Percentiles rank a stretch among this genome's conserved stretches.
These are phyloP conservation scores for Trissolcus japonicus DNA, from an alignment of 2,888 invertebrate genomes.

Conservation along the genomic window DNA sequence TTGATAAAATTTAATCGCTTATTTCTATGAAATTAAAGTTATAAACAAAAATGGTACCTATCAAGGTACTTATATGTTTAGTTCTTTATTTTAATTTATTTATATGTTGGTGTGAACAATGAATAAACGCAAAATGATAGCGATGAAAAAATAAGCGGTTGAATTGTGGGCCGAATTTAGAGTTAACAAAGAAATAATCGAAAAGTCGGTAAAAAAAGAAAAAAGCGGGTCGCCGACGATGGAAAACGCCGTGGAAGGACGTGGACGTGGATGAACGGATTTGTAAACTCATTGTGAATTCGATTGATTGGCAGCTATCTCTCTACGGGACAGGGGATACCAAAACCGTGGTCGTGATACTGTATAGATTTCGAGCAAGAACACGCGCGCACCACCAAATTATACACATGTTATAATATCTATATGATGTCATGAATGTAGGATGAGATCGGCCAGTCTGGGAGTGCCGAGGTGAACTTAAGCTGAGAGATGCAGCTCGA, in stretches of 20 bases:
- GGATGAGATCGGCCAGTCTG: slow-evolving; percentile 61
- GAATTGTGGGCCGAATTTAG: no score
- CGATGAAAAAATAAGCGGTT: no score
- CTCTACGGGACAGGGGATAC: slow-evolving; percentile 45
- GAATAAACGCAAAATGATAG: no score
- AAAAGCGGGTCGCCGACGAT: slow-evolving; percentile 24
- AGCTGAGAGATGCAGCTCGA: slow-evolving; percentile 54
- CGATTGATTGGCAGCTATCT: slow-evolving; percentile 43
- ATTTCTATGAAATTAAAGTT: background rate
- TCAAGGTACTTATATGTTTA: no score
- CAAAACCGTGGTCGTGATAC: slow-evolving; percentile 53
- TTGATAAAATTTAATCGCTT: slow-evolving; percentile 26
- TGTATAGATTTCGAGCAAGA: slow-evolving; percentile 24
- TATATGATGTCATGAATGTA: slow-evolving; percentile 62
- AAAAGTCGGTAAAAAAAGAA: background rate
- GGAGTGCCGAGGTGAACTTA: slow-evolving; percentile 60
- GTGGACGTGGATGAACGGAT: slow-evolving; percentile 50
- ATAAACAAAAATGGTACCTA: no score
- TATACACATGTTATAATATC: slow-evolving; percentile 65
- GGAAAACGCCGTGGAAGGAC: slow-evolving; percentile 47
- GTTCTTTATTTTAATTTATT: no score
- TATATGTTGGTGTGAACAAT: no score
- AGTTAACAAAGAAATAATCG: no score
- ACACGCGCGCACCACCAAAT: slow-evolving; percentile 26
- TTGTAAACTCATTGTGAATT: slow-evolving; percentile 31